These are phyloP conservation scores for Manis crassicaudata DNA, from an alignment of 2,797 vertebrate genomes.

Conservation along the genomic window DNA sequence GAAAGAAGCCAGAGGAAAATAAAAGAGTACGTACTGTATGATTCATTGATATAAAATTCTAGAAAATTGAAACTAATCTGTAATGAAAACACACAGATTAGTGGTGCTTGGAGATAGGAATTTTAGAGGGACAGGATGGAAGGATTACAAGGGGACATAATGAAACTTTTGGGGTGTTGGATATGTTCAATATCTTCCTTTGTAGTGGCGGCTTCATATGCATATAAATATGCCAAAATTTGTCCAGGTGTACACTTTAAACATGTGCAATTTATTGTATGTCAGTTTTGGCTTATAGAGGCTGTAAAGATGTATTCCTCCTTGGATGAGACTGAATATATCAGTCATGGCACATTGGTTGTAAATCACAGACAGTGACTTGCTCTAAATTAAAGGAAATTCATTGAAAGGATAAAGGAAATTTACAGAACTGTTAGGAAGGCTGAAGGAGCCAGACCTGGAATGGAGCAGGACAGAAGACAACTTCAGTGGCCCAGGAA, in stretches of 20 bases:
- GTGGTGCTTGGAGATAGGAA: neutral
- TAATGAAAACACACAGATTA: neutral
- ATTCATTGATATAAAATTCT: neutral
- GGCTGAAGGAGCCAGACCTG: neutral
- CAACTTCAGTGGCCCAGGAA: neutral
- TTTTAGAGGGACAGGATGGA: neutral
- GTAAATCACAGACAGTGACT: neutral
- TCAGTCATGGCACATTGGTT: neutral
- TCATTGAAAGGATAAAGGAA: neutral
- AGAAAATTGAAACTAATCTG: neutral
- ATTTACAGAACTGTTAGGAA: neutral
- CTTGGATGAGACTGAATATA: neutral
- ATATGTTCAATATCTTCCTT: neutral
- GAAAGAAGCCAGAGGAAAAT: neutral
- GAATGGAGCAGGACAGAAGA: neutral
- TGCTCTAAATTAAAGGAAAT: neutral
- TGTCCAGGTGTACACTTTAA: neutral
- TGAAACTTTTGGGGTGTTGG: neutral
- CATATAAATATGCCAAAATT: neutral
- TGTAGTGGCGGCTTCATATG: neutral
- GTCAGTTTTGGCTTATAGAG: neutral
- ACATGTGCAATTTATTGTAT: neutral
- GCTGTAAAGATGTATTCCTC: neutral
- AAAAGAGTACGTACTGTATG: neutral
- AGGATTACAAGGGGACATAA: neutral